Base-by-base conservation (phyloP, 1,140 invertebrate species). In the Agrypnia vestita region DNA sequence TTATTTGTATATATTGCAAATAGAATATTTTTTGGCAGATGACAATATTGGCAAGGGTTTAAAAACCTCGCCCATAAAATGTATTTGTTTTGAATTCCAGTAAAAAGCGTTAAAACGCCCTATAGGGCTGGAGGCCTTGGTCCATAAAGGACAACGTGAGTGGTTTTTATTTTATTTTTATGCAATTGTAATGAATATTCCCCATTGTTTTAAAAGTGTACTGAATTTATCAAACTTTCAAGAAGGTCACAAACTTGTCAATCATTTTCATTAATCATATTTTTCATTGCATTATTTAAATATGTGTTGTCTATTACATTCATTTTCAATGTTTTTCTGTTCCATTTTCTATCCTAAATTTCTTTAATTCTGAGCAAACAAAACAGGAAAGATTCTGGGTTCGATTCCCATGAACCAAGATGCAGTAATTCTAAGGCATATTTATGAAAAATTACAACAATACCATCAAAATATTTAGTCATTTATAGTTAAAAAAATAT, bases 21-120 rank as follows among this genome's bases (percentile, higher is more conserved):
- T 25, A 21, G 17, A 71, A 6, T 51, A 25, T 15, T 53, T 74
- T 35, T 55, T 56, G 51, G 51, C 71, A 74, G 25, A n/a, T 72
- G 69, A 51, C 46, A 19, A 56, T 61, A 13, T 74, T 74, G 71
- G 71, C 71, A 56, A 74, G 64, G 64, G 15, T 56, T 15, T 35
- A 35, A 35, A 35, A 74, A 74, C 51, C n/a, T 74, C 53, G 71
- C 71, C 71, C 71, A 74, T 74, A 74, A 74, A 74, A 74, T 74
- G 71, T 74, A 74, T 74, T 74, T 74, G 71, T 74, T 74, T 74
- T 74, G 71, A 74, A 74, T 74, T 74, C 71, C 71, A 74, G 71
- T 74, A 74, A 74, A 71, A 74, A 74, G 46, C 51, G 53, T 55
- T 56, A 55, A 44, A 35, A 35, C 25, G 25, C 25, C 25, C 25